Evolutionary conservation across 2,888 invertebrate genomes (phyloP).

Genomic region (Catocala sponsa): DNA sequence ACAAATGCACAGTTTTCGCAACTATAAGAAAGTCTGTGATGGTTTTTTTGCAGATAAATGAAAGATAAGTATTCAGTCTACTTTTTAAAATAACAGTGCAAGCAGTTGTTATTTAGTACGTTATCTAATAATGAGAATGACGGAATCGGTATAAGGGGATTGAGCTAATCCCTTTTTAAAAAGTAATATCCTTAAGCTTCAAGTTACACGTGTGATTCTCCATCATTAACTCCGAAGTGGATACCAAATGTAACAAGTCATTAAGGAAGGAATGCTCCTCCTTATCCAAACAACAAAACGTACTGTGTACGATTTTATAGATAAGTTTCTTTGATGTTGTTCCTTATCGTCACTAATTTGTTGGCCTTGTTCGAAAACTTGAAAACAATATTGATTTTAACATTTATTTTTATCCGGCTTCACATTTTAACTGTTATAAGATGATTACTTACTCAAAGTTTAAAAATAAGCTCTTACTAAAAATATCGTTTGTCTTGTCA

Average conservation of each 20-base stretch:
- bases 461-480: neutral
- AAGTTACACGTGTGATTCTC: neutral
- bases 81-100: neutral
- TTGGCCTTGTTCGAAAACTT: slow-evolving; percentile 40
- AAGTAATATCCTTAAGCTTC: no score
- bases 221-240: neutral
- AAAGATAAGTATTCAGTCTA: no score
- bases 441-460: neutral
- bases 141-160: no score
- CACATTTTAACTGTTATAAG: neutral
- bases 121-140: no score
- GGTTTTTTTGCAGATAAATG: neutral
- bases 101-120: no score
- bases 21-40: slow-evolving; percentile 26
- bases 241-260: slow-evolving; percentile 3
- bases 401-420: slow-evolving; percentile 1
- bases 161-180: no score
- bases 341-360: slow-evolving; percentile 40
- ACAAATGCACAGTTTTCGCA: slow-evolving; percentile 28
- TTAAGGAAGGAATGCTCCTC: slow-evolving; percentile 6
- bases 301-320: slow-evolving; percentile 14
- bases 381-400: slow-evolving; percentile 24
- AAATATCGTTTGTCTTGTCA: no score
- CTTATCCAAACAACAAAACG: slow-evolving; percentile 16
- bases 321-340: slow-evolving; percentile 27